A percentile compares a stretch with the other conserved stretches of the same genome.
These are phyloP conservation scores for Rhamnusium bicolor DNA, from an alignment of 2,888 invertebrate species.

Conservation along the genomic window DNA sequence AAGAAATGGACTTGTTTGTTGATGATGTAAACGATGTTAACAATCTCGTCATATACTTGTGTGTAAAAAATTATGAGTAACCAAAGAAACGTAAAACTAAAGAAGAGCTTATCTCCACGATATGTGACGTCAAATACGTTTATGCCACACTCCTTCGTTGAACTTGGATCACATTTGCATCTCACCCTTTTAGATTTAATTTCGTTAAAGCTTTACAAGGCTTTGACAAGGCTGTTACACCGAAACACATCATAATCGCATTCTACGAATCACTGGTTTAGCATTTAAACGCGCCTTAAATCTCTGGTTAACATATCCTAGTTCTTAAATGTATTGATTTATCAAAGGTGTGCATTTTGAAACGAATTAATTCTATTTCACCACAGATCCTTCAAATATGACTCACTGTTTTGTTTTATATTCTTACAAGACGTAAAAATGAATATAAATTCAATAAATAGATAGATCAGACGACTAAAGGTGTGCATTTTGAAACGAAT, in stretches of 20 bases:
- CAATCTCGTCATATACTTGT: too few species aligned
- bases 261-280: not conserved
- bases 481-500: not conserved
- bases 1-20: too few species aligned
- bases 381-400: too few species aligned
- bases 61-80: too few species aligned
- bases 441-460: too few species aligned
- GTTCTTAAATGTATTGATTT: not conserved
- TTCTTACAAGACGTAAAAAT: too few species aligned
- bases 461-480: too few species aligned
- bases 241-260: not conserved
- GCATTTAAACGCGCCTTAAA: not conserved
- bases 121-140: not conserved
- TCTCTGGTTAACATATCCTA: not conserved
- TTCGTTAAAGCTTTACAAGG: not conserved
- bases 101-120: not conserved
- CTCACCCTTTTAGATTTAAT: not conserved
- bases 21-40: too few species aligned
- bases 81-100: not conserved
- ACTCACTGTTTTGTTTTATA: too few species aligned
- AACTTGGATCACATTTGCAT: not conserved
- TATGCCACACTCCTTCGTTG: not conserved
- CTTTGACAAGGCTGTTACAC: not conserved
- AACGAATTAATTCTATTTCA: too few species aligned
- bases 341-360: not conserved